Base-by-base conservation (phyloP, 2,888 invertebrate species). In the Hermaeophaga mercurialis region DNA sequence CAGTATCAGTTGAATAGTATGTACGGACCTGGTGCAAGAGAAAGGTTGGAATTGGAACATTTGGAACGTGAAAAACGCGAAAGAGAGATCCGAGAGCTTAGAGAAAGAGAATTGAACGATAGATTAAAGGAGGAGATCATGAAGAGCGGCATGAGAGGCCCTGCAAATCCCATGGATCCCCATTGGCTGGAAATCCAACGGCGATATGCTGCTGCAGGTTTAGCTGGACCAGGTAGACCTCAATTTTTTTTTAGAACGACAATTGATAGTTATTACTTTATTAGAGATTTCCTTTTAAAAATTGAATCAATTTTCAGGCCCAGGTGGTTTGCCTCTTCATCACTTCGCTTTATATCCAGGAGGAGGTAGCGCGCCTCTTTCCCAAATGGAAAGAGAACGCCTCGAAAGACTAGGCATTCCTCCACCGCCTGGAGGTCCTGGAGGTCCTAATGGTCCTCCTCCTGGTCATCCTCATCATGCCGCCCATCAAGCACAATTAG, bases 161-260 rank as follows among this genome's bases (percentile, higher is more conserved):
- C 76, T 69, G 47, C 77, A 67, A 43, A 77, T 70, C 65, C 75
- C 68, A 49, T 90, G 66, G 90, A 91, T 75, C 90, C 90, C 0
- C 78, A 85, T 70, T 86, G 95, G 94, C 78, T 96, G 68, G 96
- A 96, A 75, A 86, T 96, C 75, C 96, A 96, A 73, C 81, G 94
- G 73, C 82, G 91, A 73, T 77, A 77, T 54, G 77, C 76, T 0
- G 74, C 74, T 8, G 74, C 74, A 9, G 83, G 80, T 44, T 76
- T 82, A 11, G 73, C 75, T 1, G 76, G 75, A 39, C 76, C 76
- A 4, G 69, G 68, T 39, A 75, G 75, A n/a, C n/a, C n/a, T n/a
- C n/a, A n/a, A n/a, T n/a, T n/a, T n/a, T n/a, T n/a, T n/a, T n/a
- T n/a, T n/a, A n/a, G n/a, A 3, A 9, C 39, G 41, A 49, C 49